Conservation (phyloP, 2,888 invertebrate species). For the Brenthis ino region DNA sequence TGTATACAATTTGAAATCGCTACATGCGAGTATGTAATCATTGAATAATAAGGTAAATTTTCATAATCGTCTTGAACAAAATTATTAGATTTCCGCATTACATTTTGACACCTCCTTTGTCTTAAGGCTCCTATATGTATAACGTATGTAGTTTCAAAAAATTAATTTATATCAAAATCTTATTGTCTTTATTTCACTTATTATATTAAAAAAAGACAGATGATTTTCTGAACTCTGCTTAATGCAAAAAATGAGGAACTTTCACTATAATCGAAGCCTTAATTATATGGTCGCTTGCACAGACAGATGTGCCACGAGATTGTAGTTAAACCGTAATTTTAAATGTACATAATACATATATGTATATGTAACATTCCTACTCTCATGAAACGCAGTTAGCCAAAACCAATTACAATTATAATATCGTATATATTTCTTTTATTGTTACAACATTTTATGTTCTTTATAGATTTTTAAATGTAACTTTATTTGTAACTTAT, state of each 20-base stretch:
- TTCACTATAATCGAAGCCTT: slow-evolving; percentile 10
- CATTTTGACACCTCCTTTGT: not conserved
- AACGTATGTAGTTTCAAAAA: too few species aligned
- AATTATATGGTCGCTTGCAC: slow-evolving; percentile 69
- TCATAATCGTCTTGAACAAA: not conserved
- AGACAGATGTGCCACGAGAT: slow-evolving; percentile 50
- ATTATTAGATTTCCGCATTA: not conserved
- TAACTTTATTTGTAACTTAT: too few species aligned
- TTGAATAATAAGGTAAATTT: not conserved
- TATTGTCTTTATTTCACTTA: not conserved
- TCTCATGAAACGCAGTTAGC: not conserved
- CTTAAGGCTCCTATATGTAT: too few species aligned
- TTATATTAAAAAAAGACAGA: not conserved
- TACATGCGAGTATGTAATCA: not conserved
- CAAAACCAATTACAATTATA: not conserved
- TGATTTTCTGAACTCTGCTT: slow-evolving; percentile 2
- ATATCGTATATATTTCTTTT: not conserved
- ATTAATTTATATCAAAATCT: too few species aligned
- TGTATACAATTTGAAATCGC: too few species aligned
- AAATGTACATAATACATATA: not conserved
- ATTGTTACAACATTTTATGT: too few species aligned
- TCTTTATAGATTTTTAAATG: too few species aligned
- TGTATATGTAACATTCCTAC: not conserved
- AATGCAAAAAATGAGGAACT: slow-evolving; percentile 13
- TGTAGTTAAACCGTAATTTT: slow-evolving; percentile 32